These are phyloP conservation scores for Pseudomugil tenellus DNA, from an alignment of 2,797 vertebrate genomes.

Conservation along the genomic window DNA sequence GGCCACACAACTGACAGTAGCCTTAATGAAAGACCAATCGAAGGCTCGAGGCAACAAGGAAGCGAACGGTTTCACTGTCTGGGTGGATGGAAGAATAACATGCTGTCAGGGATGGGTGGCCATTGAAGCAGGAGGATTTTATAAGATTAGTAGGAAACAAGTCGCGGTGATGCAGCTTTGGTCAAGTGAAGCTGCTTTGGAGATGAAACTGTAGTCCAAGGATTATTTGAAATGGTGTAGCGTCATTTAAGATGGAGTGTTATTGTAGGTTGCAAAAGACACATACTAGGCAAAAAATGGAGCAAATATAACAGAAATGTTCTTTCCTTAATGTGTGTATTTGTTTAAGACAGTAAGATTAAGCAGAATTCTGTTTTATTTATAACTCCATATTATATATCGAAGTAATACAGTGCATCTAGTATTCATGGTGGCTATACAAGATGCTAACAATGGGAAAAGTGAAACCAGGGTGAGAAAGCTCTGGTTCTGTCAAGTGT, in stretches of 20 bases:
- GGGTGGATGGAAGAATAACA: slow-evolving; percentile 68
- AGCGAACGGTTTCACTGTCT: slow-evolving; percentile 55
- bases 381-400: slow-evolving; percentile 4
- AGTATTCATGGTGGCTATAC: slow-evolving; percentile 5
- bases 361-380: slow-evolving; percentile 16
- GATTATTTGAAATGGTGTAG: slow-evolving; percentile 58
- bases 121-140: slow-evolving; percentile 52
- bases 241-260: slow-evolving; percentile 59
- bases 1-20: slow-evolving; percentile 71
- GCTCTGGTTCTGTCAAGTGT: slow-evolving; percentile 62
- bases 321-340: neutral
- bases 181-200: slow-evolving; percentile 52
- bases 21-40: slow-evolving; percentile 81
- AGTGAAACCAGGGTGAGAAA: slow-evolving; percentile 45
- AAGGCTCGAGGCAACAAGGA: slow-evolving; percentile 59
- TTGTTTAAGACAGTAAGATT: neutral
- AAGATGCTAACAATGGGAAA: slow-evolving; percentile 9
- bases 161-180: slow-evolving; percentile 42
- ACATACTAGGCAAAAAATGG: neutral
- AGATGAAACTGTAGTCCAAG: slow-evolving; percentile 59
- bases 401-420: slow-evolving; percentile 40
- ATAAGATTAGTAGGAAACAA: slow-evolving; percentile 61
- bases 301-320: slow-evolving; percentile 8
- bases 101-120: slow-evolving; percentile 54
- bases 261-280: slow-evolving; percentile 7